Evolutionary conservation across 2,113 vertebrate species (phyloP).

Genomic region (Nicator chloris): DNA sequence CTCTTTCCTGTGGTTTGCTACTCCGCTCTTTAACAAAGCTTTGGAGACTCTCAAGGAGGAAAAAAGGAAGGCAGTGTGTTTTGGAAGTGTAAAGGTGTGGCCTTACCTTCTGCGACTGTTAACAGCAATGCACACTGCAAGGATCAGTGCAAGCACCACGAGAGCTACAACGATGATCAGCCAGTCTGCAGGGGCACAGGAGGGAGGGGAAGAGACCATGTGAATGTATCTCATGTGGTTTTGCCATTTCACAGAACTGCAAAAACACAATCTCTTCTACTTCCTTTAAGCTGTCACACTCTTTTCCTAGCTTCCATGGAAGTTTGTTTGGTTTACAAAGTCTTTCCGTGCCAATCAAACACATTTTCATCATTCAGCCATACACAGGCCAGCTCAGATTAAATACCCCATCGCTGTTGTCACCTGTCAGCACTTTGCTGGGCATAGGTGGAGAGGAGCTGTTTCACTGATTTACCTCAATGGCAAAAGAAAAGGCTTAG

Average conservation of each 20-base stretch:
- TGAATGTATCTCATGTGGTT: accelerated
- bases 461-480: neutral
- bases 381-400: neutral
- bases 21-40: neutral
- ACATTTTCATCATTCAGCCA: neutral
- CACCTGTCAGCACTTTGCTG: neutral
- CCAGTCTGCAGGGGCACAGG: constrained; percentile 34
- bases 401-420: neutral
- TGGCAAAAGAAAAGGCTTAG: neutral
- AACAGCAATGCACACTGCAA: constrained; percentile 62
- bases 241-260: neutral
- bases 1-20: neutral
- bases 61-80: neutral
- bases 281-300: neutral
- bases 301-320: neutral
- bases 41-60: neutral
- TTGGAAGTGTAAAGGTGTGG: neutral
- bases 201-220: neutral
- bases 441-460: neutral
- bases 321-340: neutral
- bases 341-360: neutral
- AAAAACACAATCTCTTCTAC: neutral
- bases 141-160: constrained; percentile 42
- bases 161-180: constrained; percentile 54
- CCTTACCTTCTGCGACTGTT: constrained; percentile 64